Percentiles rank a stretch among this genome's conserved stretches.
Evolutionary conservation across 2,797 vertebrate species (phyloP).

Genomic region (Pseudochromis fuscus): DNA sequence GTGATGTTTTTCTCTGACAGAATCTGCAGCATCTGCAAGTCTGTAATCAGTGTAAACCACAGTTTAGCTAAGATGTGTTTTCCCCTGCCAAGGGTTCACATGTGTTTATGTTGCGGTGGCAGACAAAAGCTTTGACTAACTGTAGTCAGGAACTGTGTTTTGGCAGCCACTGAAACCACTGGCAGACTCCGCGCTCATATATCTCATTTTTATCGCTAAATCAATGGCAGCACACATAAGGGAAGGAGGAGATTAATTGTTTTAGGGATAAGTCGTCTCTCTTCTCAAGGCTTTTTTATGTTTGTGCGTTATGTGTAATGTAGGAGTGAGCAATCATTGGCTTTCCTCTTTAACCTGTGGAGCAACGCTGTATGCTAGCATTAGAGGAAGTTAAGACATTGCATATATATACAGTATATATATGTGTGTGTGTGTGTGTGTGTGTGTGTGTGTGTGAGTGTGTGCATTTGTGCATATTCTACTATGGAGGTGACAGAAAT

Average conservation of each 20-base stretch:
- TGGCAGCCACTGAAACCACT: slow-evolving; percentile 86
- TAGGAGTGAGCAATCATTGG: slow-evolving; percentile 32
- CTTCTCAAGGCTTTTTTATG: slow-evolving; percentile 63
- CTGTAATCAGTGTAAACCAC: slow-evolving; percentile 80
- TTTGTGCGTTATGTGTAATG: slow-evolving; percentile 57
- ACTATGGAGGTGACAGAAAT: slow-evolving; percentile 58
- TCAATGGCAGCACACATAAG: slow-evolving; percentile 86
- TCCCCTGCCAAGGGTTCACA: slow-evolving; percentile 73
- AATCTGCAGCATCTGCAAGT: slow-evolving; percentile 77
- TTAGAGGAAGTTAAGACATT: slow-evolving; percentile 6
- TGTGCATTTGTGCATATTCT: slow-evolving; percentile 38
- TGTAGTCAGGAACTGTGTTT: slow-evolving; percentile 76
- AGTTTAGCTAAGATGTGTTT: slow-evolving; percentile 74
- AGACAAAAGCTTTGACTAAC: slow-evolving; percentile 75
- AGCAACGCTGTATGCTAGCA: slow-evolving; percentile 30
- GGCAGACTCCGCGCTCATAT: slow-evolving; percentile 88
- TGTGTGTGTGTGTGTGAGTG: slow-evolving; percentile 14
- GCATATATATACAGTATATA: too few relatives aligned
- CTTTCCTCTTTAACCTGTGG: slow-evolving; percentile 59
- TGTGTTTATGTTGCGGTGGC: slow-evolving; percentile 80
- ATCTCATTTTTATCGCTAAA: slow-evolving; percentile 92
- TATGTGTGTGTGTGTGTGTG: slow-evolving; percentile 14
- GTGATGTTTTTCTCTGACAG: slow-evolving; percentile 69
- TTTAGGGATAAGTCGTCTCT: slow-evolving; percentile 87
- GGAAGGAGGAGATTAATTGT: slow-evolving; percentile 87